Conservation (phyloP, 2,113 vertebrate genomes). For the Formicarius rufipectus region DNA sequence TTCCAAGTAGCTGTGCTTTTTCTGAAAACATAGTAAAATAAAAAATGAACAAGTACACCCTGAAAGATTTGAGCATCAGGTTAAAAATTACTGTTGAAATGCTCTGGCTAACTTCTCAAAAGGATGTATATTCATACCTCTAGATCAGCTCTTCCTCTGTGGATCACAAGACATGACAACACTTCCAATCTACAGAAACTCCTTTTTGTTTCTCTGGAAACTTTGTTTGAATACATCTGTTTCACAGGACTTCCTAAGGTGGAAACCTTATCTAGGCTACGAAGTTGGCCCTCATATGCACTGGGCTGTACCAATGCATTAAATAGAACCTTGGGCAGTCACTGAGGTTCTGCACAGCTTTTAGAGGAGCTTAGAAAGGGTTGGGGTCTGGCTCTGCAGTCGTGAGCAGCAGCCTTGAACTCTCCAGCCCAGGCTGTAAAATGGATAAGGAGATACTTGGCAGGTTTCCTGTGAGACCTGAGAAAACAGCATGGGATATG, state of each 20-base stretch:
- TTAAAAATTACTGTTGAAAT: not conserved
- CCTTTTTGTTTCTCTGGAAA: not conserved
- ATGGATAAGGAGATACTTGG: not conserved
- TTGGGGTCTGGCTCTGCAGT: not conserved
- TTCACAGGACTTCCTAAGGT: not conserved
- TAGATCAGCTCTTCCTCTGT: not conserved
- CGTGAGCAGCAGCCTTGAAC: not conserved
- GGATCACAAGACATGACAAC: not conserved
- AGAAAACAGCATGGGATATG: not conserved
- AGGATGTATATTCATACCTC: not conserved
- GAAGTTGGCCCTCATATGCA: not conserved
- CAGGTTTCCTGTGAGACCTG: not conserved
- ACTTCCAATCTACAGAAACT: not conserved
- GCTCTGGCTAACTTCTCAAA: not conserved
- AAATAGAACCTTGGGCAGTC: not conserved
- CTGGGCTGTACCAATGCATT: not conserved
- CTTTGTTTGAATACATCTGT: not conserved
- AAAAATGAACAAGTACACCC: not conserved
- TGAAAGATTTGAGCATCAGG: not conserved
- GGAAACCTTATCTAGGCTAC: not conserved
- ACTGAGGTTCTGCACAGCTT: not conserved
- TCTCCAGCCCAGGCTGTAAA: not conserved
- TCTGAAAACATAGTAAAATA: not conserved
- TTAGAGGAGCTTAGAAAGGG: not conserved
- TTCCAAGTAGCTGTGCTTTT: not conserved